Evolutionary conservation across 2,888 invertebrate species (phyloP).

Genomic region (Anthoptus insignis): DNA sequence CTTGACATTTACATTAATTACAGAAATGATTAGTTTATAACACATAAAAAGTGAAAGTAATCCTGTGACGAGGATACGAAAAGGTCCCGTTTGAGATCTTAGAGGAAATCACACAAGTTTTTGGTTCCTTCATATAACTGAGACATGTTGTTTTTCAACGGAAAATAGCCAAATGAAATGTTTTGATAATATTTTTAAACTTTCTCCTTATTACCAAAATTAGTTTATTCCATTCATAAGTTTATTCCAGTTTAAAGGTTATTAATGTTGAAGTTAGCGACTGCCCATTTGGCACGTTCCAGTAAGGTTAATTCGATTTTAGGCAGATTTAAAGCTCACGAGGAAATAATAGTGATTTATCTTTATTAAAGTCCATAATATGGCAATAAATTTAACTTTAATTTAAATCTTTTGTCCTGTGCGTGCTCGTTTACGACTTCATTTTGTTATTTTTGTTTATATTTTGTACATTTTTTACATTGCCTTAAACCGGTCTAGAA

Average conservation of each 20-base stretch:
- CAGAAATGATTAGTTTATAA: too few relatives aligned
- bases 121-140: too few relatives aligned
- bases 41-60: too few relatives aligned
- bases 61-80: too few relatives aligned
- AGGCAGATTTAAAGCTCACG: conserved; percentile 36
- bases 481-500: too few relatives aligned
- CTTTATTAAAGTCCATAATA: conserved; percentile 11
- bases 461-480: too few relatives aligned
- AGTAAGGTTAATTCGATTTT: conserved; percentile 38
- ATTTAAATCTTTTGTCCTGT: not conserved
- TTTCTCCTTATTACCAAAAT: conserved; percentile 8
- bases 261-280: conserved; percentile 37
- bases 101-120: too few relatives aligned
- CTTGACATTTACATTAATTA: too few relatives aligned
- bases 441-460: not conserved
- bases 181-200: not conserved
- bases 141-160: too few relatives aligned
- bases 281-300: conserved; percentile 35
- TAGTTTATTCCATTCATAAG: conserved; percentile 29
- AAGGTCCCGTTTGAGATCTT: too few relatives aligned
- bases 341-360: conserved; percentile 38
- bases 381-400: conserved; percentile 17
- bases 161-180: too few relatives aligned
- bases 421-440: not conserved
- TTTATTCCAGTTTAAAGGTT: conserved; percentile 36